Base-by-base conservation (phyloP, 2,113 vertebrate species). In the Indicator indicator region DNA sequence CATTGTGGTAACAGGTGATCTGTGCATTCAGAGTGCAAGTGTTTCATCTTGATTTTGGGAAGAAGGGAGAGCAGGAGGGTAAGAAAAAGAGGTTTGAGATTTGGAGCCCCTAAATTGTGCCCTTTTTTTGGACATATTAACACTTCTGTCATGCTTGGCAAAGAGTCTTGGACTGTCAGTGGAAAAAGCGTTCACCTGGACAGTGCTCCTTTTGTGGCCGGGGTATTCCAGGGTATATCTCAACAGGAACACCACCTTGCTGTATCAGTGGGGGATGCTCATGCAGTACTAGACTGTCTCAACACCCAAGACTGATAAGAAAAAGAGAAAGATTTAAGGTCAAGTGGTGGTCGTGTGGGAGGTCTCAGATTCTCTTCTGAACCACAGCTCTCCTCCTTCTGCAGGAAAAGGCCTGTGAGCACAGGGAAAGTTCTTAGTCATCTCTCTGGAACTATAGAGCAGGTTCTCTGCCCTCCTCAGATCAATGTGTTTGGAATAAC, bases 11-110 rank as follows among this genome's bases (percentile, higher is more conserved):
- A 67, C 77, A 93, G 71, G 78, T 84, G 87, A 96, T 89, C 75
- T 82, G 72, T 79, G 75, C 71, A 64, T 97, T 91, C 40, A 28
- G 74, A 92, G 46, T 13, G 15, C 4, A 14, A 80, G 77, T 80
- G 88, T 91, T 95, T 87, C 88, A 83, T 94, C 92, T 96, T 95
- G 83, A 90, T 95, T 95, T 89, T 12, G 76, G 30, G 38, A 93
- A 89, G n/a, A 89, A 86, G 3, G 70, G 72, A 84, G n/a, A 42
- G 42, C 26, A 46, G 64, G 60, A 80, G 15, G 11, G 44, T 20
- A 69, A 74, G 62, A 83, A 83, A 83, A 88, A 88, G 83, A 71
- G 80, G 26, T 90, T 84, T 64, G 86, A 88, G 76, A 75, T 83
- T 92, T 65, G 65, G 16, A 24, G 33, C 28, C 58, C 58, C 54